These are phyloP conservation scores for Haemorhous mexicanus DNA, from an alignment of 2,113 vertebrate genomes.

Conservation along the genomic window DNA sequence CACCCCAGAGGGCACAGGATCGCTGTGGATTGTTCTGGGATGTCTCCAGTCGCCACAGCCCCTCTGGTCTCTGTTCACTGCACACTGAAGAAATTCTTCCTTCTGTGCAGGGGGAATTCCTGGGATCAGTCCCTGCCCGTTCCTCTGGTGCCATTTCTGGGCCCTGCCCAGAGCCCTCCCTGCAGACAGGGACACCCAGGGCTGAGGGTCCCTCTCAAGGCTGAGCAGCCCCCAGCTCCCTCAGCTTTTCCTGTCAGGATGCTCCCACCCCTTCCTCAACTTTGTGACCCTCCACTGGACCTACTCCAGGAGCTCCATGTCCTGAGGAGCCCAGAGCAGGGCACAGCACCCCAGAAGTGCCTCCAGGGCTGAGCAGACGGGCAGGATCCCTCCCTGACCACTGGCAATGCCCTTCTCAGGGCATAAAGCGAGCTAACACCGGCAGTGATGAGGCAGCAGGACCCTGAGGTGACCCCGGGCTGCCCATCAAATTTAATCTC, in stretches of 20 bases:
- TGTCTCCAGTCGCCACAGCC: rapidly evolving
- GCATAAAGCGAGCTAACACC: not conserved
- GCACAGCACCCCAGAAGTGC: not conserved
- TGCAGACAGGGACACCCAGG: not conserved
- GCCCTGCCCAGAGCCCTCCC: not conserved
- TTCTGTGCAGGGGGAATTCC: not conserved
- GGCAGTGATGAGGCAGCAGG: not conserved
- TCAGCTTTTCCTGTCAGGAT: not conserved
- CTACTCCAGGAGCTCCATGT: not conserved
- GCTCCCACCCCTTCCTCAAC: not conserved
- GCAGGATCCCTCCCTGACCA: not conserved
- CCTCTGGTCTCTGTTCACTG: not conserved
- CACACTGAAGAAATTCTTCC: rapidly evolving
- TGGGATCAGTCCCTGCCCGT: not conserved
- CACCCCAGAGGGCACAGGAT: not conserved
- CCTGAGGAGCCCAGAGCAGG: not conserved
- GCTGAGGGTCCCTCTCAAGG: not conserved
- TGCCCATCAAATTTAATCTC: not conserved
- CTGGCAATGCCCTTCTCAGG: not conserved
- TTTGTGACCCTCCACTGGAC: rapidly evolving
- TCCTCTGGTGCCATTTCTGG: not conserved
- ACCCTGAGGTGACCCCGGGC: not conserved
- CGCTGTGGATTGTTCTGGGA: not conserved
- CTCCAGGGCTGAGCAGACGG: not conserved
- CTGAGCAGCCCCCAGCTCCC: not conserved